A percentile compares a stretch with the other conserved stretches of the same genome.
phyloP scores from a whole-genome alignment of 92 coral and sea anemone species.

The Paragorgia papillata region DNA sequence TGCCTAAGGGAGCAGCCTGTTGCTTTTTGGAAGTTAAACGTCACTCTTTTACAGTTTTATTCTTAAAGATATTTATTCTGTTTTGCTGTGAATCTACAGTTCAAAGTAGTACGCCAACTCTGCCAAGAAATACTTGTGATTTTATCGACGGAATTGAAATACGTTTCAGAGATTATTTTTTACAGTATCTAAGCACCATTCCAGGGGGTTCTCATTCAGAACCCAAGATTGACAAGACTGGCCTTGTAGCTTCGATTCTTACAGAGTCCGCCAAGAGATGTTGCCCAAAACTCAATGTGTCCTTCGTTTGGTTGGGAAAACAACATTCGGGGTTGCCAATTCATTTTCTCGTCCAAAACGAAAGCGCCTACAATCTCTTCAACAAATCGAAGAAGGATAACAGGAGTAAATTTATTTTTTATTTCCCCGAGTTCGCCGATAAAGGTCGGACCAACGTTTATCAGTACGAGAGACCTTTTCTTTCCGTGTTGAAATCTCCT shows the following conservation, averaged over 20 bases:
- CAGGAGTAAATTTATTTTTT: slow-evolving; percentile 2
- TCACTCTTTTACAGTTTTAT: too few relatives aligned
- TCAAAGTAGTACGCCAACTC: too few relatives aligned
- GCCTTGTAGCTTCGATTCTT: neutral
- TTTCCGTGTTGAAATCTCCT: slow-evolving; percentile 7
- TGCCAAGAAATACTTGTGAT: neutral
- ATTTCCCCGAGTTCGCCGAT: slow-evolving; percentile 12
- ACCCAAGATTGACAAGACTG: neutral
- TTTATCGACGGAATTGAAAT: neutral
- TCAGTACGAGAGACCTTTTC: neutral
- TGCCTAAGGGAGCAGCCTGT: too few relatives aligned
- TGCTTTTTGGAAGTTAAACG: too few relatives aligned
- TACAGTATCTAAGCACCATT: neutral
- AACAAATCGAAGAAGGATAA: too few relatives aligned
- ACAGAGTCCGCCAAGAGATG: neutral
- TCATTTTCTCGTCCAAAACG: neutral
- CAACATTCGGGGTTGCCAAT: too few relatives aligned
- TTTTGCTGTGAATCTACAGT: too few relatives aligned
- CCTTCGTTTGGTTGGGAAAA: neutral
- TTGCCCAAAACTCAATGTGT: slow-evolving; percentile 2
- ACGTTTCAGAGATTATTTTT: neutral
- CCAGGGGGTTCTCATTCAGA: neutral
- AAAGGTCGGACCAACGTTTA: neutral
- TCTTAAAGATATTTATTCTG: too few relatives aligned
- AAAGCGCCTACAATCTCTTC: neutral